Evolutionary conservation across 2,797 vertebrate genomes (phyloP).

Genomic region (Setipinna tenuifilis): DNA sequence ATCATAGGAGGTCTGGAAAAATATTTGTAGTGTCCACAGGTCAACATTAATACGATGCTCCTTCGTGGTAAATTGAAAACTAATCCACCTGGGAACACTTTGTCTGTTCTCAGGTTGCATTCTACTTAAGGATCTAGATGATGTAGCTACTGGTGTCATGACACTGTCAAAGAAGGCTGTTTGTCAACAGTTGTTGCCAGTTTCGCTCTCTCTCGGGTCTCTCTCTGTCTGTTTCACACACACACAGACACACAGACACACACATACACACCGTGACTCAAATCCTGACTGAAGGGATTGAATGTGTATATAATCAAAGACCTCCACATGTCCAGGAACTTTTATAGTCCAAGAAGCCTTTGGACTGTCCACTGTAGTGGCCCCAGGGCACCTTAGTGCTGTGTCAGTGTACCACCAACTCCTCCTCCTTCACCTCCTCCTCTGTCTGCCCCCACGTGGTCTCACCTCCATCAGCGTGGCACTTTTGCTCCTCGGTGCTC

Average conservation of each 20-base stretch:
- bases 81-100: not conserved
- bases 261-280: too few species aligned
- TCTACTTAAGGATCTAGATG: not conserved
- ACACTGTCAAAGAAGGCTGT: not conserved
- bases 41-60: not conserved
- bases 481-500: not conserved
- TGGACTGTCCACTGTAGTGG: not conserved
- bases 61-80: not conserved
- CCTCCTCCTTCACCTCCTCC: too few species aligned
- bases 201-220: not conserved
- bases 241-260: too few species aligned
- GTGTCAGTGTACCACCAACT: not conserved
- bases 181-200: slow-evolving; percentile 5
- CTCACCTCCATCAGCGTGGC: not conserved
- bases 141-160: not conserved
- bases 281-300: too few species aligned
- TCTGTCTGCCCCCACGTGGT: not conserved
- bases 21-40: not conserved
- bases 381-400: not conserved
- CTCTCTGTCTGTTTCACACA: not conserved
- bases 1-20: not conserved
- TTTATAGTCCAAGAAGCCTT: not conserved
- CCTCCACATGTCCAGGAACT: not conserved
- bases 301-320: too few species aligned
- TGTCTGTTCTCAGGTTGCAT: slow-evolving; percentile 1